phyloP scores from a whole-genome alignment of 1,140 invertebrate genomes.

The Sitophilus oryzae region DNA sequence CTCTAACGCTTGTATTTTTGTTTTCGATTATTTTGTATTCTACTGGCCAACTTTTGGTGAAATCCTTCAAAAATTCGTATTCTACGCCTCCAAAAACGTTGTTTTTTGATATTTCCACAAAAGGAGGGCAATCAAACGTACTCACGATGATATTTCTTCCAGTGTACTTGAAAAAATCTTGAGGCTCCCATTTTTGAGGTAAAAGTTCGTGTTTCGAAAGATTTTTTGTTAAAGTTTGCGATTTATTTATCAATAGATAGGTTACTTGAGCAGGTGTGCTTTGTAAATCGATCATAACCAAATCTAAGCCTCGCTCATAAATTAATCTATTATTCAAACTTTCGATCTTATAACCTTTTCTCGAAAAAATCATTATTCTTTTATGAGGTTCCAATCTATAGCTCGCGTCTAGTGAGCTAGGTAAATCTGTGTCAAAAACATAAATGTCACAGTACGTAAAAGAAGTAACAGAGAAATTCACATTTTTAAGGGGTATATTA shows the following conservation, averaged over 20 bases:
- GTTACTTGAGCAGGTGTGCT: no score
- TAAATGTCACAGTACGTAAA: not conserved
- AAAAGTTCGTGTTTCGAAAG: slow-evolving; percentile 1
- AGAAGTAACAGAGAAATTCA: not conserved
- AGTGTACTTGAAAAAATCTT: slow-evolving; percentile 5
- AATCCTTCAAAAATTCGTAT: slow-evolving; percentile 4
- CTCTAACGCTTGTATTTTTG: not conserved
- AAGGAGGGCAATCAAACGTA: slow-evolving; percentile 17
- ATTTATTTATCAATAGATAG: not conserved
- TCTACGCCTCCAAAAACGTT: slow-evolving; percentile 4
- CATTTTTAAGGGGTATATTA: not conserved
- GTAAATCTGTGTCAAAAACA: not conserved
- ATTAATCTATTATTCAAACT: not conserved
- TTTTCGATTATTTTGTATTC: slow-evolving; percentile 4
- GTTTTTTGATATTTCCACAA: slow-evolving; percentile 10
- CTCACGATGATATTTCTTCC: slow-evolving; percentile 7
- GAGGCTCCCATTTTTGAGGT: slow-evolving; percentile 11
- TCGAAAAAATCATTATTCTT: slow-evolving; percentile 4
- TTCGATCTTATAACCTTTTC: not conserved
- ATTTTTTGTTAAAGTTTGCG: not conserved
- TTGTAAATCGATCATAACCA: not conserved
- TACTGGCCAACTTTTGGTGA: slow-evolving; percentile 13
- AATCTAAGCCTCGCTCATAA: slow-evolving; percentile 4
- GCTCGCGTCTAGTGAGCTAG: not conserved
- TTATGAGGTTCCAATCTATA: slow-evolving; percentile 3